Evolutionary conservation across 2,888 invertebrate species (phyloP), one percentile per base, ranked within the genome.

Genomic region (Drosophila leonis): DNA sequence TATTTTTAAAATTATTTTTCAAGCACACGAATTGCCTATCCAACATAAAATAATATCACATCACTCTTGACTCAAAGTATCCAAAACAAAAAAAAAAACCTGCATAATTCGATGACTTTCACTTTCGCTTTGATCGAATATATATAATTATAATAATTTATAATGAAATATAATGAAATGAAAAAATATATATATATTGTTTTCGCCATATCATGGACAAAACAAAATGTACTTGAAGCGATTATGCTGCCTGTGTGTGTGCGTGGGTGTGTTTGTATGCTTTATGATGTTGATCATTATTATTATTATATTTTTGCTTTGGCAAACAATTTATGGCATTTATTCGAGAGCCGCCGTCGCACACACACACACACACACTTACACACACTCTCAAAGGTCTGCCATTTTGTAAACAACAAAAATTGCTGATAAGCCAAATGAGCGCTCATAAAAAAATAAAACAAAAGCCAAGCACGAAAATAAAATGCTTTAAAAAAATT

Each of bases 401-500:
- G 84, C 76, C 90, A 81, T 89, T 85, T 85, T 75, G 85, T 85
- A 89, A 89, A 89, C 88, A 90, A 86, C 71, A 63, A 51, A 51
- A 52, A 39, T 57, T 37, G 41, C 55, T 70, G 85, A 68, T 66
- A 71, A 74, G 70, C 66, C 7, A 33, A 54, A 63, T 46, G 33
- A 42, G 42, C 48, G 65, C 65, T 49, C 61, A 54, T 82, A 74
- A 84, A 85, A 39, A 48, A 42, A 57, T 49, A 20, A 64, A 72
- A 37, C 29, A 13, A 35, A 35, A 33, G 51, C 31, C 51, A 24
- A 33, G 51, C 54, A 18, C 5, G 51, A 56, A 57, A 57, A 59
- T 20, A 35, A 68, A 68, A 65, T 62, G 1, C 46, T 71, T 63
- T 76, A 42, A 35, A 35, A 20, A 33, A 41, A 56, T 63, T 56